These are phyloP conservation scores for Mormyrops attenuatus DNA, from an alignment of 2,797 vertebrate genomes.

Conservation along the genomic window DNA sequence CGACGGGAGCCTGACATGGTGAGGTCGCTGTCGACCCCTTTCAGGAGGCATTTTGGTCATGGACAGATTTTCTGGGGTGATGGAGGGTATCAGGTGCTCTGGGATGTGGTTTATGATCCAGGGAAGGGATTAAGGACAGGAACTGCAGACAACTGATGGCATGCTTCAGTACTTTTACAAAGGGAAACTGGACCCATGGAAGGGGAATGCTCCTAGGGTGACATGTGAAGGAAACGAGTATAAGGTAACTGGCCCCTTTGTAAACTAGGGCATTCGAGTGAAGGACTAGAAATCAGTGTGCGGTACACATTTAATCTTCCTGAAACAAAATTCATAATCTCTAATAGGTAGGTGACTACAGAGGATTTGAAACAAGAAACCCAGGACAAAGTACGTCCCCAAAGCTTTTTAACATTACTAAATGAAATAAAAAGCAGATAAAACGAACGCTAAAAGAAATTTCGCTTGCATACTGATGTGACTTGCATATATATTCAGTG, in stretches of 20 bases:
- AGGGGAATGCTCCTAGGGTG: constrained; percentile 26
- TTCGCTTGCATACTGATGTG: not conserved
- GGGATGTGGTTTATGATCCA: not conserved
- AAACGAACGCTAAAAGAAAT: not conserved
- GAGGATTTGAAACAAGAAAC: not conserved
- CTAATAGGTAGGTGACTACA: not conserved
- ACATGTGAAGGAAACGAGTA: constrained; percentile 27
- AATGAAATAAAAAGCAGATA: not conserved
- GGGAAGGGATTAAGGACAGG: not conserved
- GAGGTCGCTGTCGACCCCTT: constrained; percentile 45
- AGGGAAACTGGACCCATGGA: constrained; percentile 35
- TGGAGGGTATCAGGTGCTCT: constrained; percentile 28
- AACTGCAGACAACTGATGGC: not conserved
- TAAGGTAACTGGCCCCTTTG: constrained; percentile 20
- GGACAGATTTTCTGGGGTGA: constrained; percentile 36
- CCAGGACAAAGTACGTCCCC: not conserved
- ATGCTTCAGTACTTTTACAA: not conserved
- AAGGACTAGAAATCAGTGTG: not conserved
- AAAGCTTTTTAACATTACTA: not conserved
- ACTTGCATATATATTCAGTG: not conserved
- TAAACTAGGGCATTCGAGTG: constrained; percentile 32
- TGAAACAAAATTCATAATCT: not conserved
- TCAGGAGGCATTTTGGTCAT: constrained; percentile 27
- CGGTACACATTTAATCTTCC: not conserved
- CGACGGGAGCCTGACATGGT: constrained; percentile 39